Conservation (phyloP, 2,888 invertebrate species). For the Oligia strigilis region DNA sequence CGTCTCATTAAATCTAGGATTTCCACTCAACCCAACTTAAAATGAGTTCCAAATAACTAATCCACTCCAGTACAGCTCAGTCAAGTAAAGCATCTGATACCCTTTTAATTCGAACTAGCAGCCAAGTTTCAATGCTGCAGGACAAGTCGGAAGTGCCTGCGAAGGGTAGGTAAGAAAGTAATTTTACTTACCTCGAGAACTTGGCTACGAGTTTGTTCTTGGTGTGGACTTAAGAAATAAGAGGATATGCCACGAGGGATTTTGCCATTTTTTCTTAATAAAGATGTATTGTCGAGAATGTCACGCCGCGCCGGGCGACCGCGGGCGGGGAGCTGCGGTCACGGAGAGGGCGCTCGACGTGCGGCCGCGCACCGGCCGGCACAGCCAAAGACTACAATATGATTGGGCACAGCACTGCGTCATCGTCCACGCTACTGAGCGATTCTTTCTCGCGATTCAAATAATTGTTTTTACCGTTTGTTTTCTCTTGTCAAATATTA, state of each 20-base stretch:
- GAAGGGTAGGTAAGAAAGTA: conserved; percentile 41
- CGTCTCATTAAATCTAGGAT: conserved; percentile 12
- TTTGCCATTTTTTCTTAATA: not conserved
- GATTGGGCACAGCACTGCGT: no score
- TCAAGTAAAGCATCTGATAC: conserved; percentile 47
- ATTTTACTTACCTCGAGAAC: conserved; percentile 59
- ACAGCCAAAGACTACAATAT: no score
- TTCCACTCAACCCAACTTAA: conserved; percentile 34
- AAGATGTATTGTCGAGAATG: no score
- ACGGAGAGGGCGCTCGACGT: no score
- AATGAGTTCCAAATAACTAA: conserved; percentile 45
- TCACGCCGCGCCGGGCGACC: no score
- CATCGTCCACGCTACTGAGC: no score
- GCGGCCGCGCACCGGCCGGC: no score
- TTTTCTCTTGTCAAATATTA: no score
- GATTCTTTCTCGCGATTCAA: no score
- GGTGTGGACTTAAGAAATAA: not conserved
- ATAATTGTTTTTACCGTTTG: no score
- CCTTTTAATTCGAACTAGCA: conserved; percentile 49
- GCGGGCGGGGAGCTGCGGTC: no score
- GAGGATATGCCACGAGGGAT: not conserved
- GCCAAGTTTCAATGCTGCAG: conserved; percentile 37
- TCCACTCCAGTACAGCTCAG: conserved; percentile 30
- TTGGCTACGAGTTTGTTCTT: conserved; percentile 38
- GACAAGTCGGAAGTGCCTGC: conserved; percentile 26